A percentile compares a stretch with the other conserved stretches of the same genome.
phyloP scores from a whole-genome alignment of 2,797 vertebrate genomes.

The Morus bassanus region DNA sequence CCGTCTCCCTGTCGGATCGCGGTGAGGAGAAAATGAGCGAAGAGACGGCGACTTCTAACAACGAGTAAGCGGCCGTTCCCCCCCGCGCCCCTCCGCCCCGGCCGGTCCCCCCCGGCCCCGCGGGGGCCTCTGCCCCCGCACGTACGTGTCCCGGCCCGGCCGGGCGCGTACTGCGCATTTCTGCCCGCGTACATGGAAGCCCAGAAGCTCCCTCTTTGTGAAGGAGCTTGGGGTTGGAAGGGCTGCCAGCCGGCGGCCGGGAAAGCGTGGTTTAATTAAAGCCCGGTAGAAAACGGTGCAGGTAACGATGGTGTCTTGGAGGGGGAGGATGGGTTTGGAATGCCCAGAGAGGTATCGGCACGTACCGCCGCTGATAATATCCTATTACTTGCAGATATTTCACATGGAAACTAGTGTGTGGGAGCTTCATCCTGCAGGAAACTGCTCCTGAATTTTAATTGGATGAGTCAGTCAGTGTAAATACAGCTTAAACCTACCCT shows the following conservation, averaged over 20 bases:
- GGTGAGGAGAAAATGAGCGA: conserved; percentile 99
- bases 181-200: not conserved
- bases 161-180: conserved; percentile 5
- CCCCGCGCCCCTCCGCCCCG: not conserved
- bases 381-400: conserved; percentile 52
- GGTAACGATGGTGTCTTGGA: not conserved
- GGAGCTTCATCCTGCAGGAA: conserved; percentile 75
- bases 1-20: conserved; percentile 85
- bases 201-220: conserved; percentile 28
- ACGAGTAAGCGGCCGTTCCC: conserved; percentile 85
- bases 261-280: not conserved
- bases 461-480: conserved; percentile 79
- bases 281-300: not conserved
- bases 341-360: not conserved
- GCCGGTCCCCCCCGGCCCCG: not conserved
- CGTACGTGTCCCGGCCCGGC: not conserved
- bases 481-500: conserved; percentile 68
- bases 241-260: not conserved
- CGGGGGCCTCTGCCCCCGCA: not conserved
- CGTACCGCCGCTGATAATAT: conserved; percentile 9
- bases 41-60: conserved; percentile 96
- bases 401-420: conserved; percentile 70
- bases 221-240: not conserved
- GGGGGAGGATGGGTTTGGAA: not conserved
- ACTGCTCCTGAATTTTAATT: conserved; percentile 76